phyloP scores from a whole-genome alignment of 2,888 invertebrate genomes.

The Torymus auratus region DNA sequence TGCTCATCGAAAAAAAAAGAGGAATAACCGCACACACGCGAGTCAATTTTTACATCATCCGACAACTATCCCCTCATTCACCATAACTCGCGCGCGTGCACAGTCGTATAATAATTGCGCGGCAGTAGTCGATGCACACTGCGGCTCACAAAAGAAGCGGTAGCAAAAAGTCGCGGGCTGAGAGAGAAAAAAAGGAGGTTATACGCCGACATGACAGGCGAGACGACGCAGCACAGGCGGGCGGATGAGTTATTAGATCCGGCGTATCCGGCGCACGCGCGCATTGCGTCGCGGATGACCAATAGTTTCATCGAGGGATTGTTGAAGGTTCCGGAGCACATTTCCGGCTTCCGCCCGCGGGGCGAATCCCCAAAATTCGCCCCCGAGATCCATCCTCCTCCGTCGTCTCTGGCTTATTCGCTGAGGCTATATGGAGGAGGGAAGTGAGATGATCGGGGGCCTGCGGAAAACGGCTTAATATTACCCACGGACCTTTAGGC shows the following conservation, averaged over 20 bases:
- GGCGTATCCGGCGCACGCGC: slow-evolving; percentile 70
- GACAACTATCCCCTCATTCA: no score
- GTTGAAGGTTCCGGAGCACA: slow-evolving; percentile 78
- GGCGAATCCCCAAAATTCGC: background rate
- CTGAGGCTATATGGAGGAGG: background rate
- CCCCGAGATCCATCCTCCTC: slow-evolving; percentile 20
- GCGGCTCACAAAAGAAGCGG: background rate
- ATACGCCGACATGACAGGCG: slow-evolving; percentile 53
- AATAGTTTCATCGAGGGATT: slow-evolving; percentile 77
- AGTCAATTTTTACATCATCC: no score
- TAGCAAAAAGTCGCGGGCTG: slow-evolving; percentile 16
- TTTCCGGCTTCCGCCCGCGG: slow-evolving; percentile 75
- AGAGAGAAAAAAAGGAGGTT: slow-evolving; percentile 40
- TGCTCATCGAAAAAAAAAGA: no score
- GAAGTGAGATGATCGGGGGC: background rate
- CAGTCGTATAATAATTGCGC: no score
- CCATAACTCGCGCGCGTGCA: no score
- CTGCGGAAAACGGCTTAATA: slow-evolving; percentile 25
- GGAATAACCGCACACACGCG: no score
- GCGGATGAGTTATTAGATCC: slow-evolving; percentile 76
- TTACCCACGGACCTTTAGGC: slow-evolving; percentile 24
- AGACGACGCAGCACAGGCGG: slow-evolving; percentile 66
- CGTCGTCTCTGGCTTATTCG: slow-evolving; percentile 10
- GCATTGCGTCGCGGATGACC: slow-evolving; percentile 76
- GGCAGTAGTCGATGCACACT: background rate